Evolutionary conservation across 2,797 vertebrate genomes (phyloP).

Genomic region (Sphenodon punctatus): DNA sequence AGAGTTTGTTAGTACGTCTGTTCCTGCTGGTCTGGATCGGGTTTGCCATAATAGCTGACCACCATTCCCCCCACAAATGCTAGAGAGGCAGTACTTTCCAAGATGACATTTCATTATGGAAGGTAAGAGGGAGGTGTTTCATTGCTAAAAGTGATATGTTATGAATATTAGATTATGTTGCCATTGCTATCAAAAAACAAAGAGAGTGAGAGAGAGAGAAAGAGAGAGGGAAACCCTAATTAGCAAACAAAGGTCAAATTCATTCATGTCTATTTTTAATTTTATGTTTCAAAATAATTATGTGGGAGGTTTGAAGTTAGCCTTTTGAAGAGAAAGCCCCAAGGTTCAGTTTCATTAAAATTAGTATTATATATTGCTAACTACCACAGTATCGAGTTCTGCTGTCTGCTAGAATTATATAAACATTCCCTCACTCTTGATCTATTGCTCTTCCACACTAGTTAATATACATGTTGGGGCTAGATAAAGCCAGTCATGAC

Average conservation of each 20-base stretch:
- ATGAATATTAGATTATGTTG: neutral
- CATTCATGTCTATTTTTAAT: neutral
- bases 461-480: neutral
- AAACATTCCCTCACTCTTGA: neutral
- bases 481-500: neutral
- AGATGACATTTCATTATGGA: neutral
- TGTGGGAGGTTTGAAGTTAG: neutral
- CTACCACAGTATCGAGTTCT: neutral
- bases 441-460: neutral
- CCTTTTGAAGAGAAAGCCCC: neutral
- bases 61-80: constrained; percentile 12
- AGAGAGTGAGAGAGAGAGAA: too few relatives aligned
- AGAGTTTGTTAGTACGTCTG: too few relatives aligned
- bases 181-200: neutral
- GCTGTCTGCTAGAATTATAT: neutral
- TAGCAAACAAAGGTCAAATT: neutral
- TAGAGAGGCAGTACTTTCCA: neutral
- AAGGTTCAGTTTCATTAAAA: neutral
- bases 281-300: neutral
- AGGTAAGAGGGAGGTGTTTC: neutral
- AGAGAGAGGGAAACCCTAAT: too few relatives aligned
- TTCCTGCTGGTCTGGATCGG: too few relatives aligned
- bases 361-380: neutral
- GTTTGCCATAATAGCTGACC: too few relatives aligned
- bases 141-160: neutral